Evolutionary conservation across 2,797 vertebrate species (phyloP), one percentile per base, ranked within the genome.

Genomic region (Halcyon leucocephala): DNA sequence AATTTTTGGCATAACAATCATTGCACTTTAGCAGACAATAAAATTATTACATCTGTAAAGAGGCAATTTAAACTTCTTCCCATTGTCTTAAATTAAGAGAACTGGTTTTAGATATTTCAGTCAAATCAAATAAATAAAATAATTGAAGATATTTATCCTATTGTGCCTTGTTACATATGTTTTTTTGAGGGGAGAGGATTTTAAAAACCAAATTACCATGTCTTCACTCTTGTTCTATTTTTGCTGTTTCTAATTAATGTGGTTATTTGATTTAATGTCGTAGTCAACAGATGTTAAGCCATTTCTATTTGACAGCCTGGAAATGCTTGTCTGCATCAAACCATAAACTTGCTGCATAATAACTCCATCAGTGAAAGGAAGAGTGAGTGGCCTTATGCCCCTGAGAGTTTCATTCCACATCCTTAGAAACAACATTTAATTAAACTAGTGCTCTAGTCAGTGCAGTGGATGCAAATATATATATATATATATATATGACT

Each of bases 121-220:
- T 93, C 22, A 66, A 86, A 77, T 46, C 44, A 58, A 94, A 80
- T 17, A 86, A 91, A 95, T 93, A 93, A 95, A 96, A 67, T 48
- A 44, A 55, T 83, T 66, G 54, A 97, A 79, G 39, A n/a, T 70
- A 37, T 64, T 86, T 88, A 41, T 95, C 31, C 41, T 86, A 31
- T 61, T 71, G 94, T 97, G 96, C 96, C 95, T 97, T 97, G 83
- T 70, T 88, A 66, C 4, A 0, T 76, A 14, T 52, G 13, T 90
- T 29, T 19, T 54, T 52, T 82, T 89, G 67, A 52, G 17, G 64
- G 64, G 55, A 92, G 61, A 91, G 29, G 21, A 54, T 77, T 82
- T 29, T 0, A 15, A 85, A 57, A 76, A 70, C 5, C 6, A n/a
- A 54, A 3, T 12, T 16, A 9, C 57, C 5, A 1, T 35, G 18